Conservation (phyloP, 2,888 invertebrate genomes). For the Megaustenia siamemsis region DNA sequence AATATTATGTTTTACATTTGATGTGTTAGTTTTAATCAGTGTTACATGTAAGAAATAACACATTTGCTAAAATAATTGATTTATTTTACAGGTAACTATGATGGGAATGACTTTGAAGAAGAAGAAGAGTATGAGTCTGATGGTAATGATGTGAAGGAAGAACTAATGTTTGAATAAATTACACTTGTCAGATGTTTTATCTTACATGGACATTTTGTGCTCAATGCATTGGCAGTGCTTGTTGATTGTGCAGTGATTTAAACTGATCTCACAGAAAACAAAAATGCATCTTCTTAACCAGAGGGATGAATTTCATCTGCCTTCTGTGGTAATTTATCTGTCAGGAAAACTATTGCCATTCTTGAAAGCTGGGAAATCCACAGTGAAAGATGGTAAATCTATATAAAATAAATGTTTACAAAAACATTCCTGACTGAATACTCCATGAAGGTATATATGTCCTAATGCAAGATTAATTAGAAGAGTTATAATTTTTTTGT, state of each 20-base stretch:
- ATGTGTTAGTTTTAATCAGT: neutral
- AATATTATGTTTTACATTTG: no score
- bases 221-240: neutral
- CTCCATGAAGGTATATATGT: no score
- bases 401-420: no score
- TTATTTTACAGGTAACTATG: neutral
- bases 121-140: neutral
- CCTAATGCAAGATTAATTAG: no score
- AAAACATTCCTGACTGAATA: no score
- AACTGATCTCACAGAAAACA: neutral
- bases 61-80: neutral
- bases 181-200: neutral
- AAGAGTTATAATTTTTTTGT: no score
- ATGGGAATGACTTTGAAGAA: slow-evolving; percentile 11
- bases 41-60: neutral
- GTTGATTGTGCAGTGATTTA: neutral
- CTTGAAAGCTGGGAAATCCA: no score
- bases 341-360: no score
- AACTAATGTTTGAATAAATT: neutral
- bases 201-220: neutral
- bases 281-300: no score
- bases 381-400: no score
- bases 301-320: no score
- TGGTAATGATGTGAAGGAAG: neutral
- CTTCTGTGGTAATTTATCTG: no score